phyloP scores from a whole-genome alignment of 2,888 invertebrate species.

The Ochropleura plecta region DNA sequence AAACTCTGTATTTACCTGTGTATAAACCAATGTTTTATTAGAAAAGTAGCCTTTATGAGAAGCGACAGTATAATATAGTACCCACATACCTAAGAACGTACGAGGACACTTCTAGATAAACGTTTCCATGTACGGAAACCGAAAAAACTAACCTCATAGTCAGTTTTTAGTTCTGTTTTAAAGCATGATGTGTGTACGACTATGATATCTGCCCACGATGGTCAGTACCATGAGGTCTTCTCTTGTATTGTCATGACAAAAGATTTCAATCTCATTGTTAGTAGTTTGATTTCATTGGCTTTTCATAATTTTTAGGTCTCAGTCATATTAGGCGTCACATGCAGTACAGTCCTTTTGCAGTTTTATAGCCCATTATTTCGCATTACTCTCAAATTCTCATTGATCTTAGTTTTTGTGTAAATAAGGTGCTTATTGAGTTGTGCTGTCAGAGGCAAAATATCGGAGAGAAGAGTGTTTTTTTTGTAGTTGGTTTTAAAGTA shows the following conservation, averaged over 20 bases:
- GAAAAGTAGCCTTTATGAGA: neutral
- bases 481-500: neutral
- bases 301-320: neutral
- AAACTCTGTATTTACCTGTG: neutral
- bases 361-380: neutral
- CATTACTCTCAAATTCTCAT: neutral
- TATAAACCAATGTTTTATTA: neutral
- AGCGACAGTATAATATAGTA: neutral
- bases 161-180: neutral
- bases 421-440: neutral
- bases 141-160: neutral
- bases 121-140: too few relatives aligned
- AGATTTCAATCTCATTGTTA: neutral
- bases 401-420: too few relatives aligned
- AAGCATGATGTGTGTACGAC: neutral
- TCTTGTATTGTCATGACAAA: neutral
- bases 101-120: too few relatives aligned
- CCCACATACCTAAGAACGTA: too few relatives aligned
- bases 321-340: neutral
- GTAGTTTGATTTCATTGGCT: neutral
- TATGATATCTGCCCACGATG: neutral
- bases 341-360: neutral
- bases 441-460: neutral
- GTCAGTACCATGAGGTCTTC: neutral
- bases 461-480: neutral